Evolutionary conservation across 2,113 vertebrate genomes (phyloP).

Genomic region (Stegastes partitus): DNA sequence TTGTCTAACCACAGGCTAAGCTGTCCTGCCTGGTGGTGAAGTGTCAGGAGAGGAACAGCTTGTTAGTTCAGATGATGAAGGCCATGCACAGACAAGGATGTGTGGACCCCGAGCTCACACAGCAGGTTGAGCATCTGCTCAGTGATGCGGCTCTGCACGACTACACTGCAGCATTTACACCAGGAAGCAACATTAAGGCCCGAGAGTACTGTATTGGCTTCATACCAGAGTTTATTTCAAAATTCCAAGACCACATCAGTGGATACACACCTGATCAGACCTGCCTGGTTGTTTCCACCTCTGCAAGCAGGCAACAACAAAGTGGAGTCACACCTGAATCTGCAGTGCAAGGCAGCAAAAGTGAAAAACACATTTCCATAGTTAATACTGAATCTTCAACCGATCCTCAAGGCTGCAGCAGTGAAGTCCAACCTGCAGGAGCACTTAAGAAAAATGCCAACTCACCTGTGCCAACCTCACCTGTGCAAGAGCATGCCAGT

Average conservation of each 20-base stretch:
- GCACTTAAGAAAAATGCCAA: slow-evolving; percentile 24
- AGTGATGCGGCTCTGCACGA: slow-evolving; percentile 79
- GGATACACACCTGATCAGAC: slow-evolving; percentile 52
- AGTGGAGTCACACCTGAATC: slow-evolving; percentile 4
- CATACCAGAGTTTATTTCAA: slow-evolving; percentile 30
- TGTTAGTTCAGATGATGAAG: slow-evolving; percentile 79
- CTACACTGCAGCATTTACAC: slow-evolving; percentile 67
- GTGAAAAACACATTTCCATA: slow-evolving; percentile 2
- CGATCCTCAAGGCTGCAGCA: slow-evolving; percentile 7
- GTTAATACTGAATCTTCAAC: neutral
- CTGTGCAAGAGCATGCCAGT: slow-evolving; percentile 13
- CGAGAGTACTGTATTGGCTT: slow-evolving; percentile 3
- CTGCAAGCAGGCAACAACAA: neutral
- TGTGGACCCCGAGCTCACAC: slow-evolving; percentile 62
- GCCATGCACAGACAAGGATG: slow-evolving; percentile 71
- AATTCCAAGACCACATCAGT: slow-evolving; percentile 21
- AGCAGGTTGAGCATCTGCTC: slow-evolving; percentile 77
- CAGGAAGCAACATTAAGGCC: neutral
- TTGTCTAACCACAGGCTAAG: slow-evolving; percentile 75
- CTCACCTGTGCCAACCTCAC: slow-evolving; percentile 26
- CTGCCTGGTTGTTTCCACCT: neutral
- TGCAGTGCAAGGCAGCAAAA: neutral
- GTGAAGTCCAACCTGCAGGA: slow-evolving; percentile 16
- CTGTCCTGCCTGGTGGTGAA: slow-evolving; percentile 86
- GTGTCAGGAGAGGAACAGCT: slow-evolving; percentile 86